Base-by-base conservation (phyloP, 1,140 invertebrate species). In the Drosophila subobscura region DNA sequence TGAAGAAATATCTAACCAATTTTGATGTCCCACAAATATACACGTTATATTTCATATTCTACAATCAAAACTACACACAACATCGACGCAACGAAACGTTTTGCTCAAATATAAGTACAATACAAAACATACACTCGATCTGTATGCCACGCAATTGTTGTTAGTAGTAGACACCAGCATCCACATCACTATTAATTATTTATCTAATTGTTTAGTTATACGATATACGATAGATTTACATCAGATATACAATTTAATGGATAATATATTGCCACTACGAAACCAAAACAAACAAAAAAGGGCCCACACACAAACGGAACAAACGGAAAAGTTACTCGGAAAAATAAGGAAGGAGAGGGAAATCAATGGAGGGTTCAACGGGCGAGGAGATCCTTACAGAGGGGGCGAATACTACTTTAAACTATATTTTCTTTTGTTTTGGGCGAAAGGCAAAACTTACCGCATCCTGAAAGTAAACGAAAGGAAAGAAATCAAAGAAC, bases 381-480 rank as follows among this genome's bases (percentile, higher is more conserved):
- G 33, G 7, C 7, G 8, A 8, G 33, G 3, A 4, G 4, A 37
- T 12, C 33, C 33, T 37, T 37, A 10, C 10, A 10, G 33, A 37
- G 4, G 12, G 12, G 33, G 33, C 10, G 33, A 37, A 37, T 4
- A 37, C 33, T 37, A 37, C 33, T 37, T 37, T 1, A 37, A 10
- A 37, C 16, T 20, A 20, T 10, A 12, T 37, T 12, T 37, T 33
- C 8, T 33, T 4, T 37, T 37, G 3, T 37, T 37, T 37, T 37
- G 40, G 63, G 44, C 44, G 61, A 57, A 12, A 22, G 63, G 77
- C 66, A 58, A 78, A 73, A 91, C 90, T 91, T 91, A 91, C 90
- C 90, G 90, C 90, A 90, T 91, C 90, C 90, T 91, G 90, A 81
- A 91, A 91, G 84, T 84, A 84, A 85, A 91, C 68, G 73, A 91